phyloP scores from a whole-genome alignment of 2,113 vertebrate species.

The Nycticryphes semicollaris region DNA sequence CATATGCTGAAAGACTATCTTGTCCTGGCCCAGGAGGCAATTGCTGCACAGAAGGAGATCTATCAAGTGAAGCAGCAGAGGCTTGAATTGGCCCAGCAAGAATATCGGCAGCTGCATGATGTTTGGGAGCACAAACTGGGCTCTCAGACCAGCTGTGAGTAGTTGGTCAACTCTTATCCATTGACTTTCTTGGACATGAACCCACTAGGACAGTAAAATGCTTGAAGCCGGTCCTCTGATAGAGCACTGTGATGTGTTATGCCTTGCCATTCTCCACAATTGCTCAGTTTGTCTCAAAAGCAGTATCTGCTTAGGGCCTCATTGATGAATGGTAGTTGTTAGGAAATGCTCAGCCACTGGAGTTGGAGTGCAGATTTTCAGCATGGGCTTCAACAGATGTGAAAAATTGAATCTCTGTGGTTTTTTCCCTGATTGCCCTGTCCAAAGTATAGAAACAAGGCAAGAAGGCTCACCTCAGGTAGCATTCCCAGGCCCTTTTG shows the following conservation, averaged over 20 bases:
- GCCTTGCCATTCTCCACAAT: fast-evolving
- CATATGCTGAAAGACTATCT: constrained; percentile 96
- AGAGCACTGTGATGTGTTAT: background rate
- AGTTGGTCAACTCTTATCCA: background rate
- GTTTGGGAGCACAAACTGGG: constrained; percentile 92
- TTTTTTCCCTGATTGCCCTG: background rate
- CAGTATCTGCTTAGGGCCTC: background rate
- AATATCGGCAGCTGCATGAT: constrained; percentile 90
- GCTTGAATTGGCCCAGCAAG: constrained; percentile 92
- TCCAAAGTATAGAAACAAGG: background rate
- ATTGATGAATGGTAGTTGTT: background rate
- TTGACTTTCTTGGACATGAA: background rate
- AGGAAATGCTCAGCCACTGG: background rate
- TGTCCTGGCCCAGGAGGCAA: constrained; percentile 89
- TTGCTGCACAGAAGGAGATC: constrained; percentile 95
- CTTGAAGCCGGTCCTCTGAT: background rate
- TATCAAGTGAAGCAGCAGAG: constrained; percentile 97
- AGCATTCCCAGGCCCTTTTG: background rate
- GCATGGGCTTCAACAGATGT: background rate
- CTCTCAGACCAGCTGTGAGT: constrained; percentile 96
- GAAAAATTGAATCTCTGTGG: background rate
- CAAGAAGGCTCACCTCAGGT: background rate
- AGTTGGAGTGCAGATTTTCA: background rate
- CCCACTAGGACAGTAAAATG: background rate
- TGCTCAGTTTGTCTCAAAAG: background rate